A percentile compares a stretch with the other conserved stretches of the same genome.
phyloP scores from a whole-genome alignment of 37 sponge, comb jelly and placozoan species.

The Agelas oroides region DNA sequence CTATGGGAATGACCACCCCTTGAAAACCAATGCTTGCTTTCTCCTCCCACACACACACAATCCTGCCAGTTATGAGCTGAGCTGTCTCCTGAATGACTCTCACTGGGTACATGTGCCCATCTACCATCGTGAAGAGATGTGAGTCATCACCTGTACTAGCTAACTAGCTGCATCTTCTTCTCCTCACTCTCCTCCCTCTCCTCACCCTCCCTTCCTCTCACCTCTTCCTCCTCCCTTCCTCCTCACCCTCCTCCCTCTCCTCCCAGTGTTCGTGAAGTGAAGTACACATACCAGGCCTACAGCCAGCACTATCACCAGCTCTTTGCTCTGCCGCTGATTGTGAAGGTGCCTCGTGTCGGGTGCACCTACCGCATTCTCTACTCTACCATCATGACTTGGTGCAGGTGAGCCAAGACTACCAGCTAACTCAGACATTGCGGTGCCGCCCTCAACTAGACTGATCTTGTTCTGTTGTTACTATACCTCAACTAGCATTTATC shows the following conservation, averaged over 20 bases:
- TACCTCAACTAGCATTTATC: too few relatives aligned
- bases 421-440: not conserved
- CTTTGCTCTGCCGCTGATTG: slow-evolving; percentile 83
- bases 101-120: slow-evolving; percentile 65
- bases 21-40: too few relatives aligned
- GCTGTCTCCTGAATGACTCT: slow-evolving; percentile 12
- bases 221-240: not conserved
- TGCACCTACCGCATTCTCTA: slow-evolving; percentile 74
- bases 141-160: slow-evolving; percentile 14
- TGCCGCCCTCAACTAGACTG: not conserved
- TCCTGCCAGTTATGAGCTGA: slow-evolving; percentile 64
- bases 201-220: too few relatives aligned
- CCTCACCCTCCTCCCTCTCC: slow-evolving; percentile 14
- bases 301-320: slow-evolving; percentile 53
- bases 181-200: not conserved
- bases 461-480: too few relatives aligned
- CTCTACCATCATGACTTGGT: slow-evolving; percentile 32
- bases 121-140: slow-evolving; percentile 76
- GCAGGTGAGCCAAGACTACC: not conserved
- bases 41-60: not conserved
- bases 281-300: slow-evolving; percentile 60
- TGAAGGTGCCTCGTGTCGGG: slow-evolving; percentile 62
- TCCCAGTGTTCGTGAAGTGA: slow-evolving; percentile 19
- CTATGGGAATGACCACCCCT: too few relatives aligned
- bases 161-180: slow-evolving; percentile 11